These are phyloP conservation scores for Grapholita molesta DNA, from an alignment of 1,140 invertebrate genomes.

Conservation along the genomic window DNA sequence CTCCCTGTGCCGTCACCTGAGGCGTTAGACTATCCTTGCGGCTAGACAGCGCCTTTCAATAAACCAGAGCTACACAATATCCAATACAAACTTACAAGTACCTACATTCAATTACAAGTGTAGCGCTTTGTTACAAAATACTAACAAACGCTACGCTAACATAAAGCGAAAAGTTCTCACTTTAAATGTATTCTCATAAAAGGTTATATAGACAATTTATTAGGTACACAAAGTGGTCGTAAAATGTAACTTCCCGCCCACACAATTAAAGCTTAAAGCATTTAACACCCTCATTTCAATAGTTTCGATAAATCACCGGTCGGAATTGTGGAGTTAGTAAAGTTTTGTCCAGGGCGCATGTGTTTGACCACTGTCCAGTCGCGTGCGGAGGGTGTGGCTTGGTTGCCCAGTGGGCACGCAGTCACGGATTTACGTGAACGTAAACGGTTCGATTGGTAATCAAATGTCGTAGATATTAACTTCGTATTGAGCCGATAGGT, in stretches of 20 bases:
- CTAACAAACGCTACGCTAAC: background rate
- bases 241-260: slow-evolving; percentile 8
- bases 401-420: slow-evolving; percentile 25
- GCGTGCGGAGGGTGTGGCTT: slow-evolving; percentile 56
- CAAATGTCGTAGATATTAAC: background rate
- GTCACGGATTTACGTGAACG: slow-evolving; percentile 22
- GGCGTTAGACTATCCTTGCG: slow-evolving; percentile 45
- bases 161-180: background rate
- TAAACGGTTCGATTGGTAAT: background rate
- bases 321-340: slow-evolving; percentile 35
- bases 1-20: slow-evolving; percentile 57
- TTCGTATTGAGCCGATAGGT: background rate
- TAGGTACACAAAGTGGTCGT: background rate
- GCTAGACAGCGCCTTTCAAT: slow-evolving; percentile 56
- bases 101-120: slow-evolving; percentile 16
- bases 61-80: slow-evolving; percentile 32
- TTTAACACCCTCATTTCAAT: slow-evolving; percentile 24
- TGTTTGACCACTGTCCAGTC: slow-evolving; percentile 69
- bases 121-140: background rate
- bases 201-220: slow-evolving; percentile 1
- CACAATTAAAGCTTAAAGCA: slow-evolving; percentile 13
- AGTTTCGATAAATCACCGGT: slow-evolving; percentile 46
- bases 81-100: slow-evolving; percentile 17
- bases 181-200: background rate
- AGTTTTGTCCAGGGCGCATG: slow-evolving; percentile 52